phyloP scores from a whole-genome alignment of 2,113 vertebrate species.

The Cephalopholis sonnerati region DNA sequence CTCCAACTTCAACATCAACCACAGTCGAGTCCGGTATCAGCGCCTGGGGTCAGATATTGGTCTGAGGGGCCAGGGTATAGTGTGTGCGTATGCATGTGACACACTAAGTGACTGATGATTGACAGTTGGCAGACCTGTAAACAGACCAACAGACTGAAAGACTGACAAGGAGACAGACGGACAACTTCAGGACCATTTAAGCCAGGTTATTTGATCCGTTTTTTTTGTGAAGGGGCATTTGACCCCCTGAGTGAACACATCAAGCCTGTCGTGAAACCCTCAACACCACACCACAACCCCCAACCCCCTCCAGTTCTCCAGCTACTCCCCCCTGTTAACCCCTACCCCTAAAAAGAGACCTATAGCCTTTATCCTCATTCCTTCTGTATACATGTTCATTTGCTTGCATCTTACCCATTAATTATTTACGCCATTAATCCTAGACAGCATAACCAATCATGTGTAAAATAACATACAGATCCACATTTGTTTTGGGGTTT shows the following conservation, averaged over 20 bases:
- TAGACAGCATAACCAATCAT: not conserved
- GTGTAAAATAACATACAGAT: not conserved
- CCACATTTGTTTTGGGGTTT: constrained; percentile 1
- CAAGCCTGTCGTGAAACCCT: constrained; percentile 21
- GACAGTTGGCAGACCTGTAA: constrained; percentile 71
- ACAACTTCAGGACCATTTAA: constrained; percentile 59
- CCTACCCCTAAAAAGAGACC: not conserved
- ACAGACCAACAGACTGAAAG: constrained; percentile 51
- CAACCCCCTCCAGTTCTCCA: constrained; percentile 8
- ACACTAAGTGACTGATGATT: constrained; percentile 63
- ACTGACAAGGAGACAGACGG: constrained; percentile 55
- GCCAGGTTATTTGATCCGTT: constrained; percentile 70
- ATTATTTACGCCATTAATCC: not conserved
- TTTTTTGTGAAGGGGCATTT: constrained; percentile 40
- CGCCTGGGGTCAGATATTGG: constrained; percentile 49
- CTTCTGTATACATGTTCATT: not conserved
- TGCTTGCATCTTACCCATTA: not conserved
- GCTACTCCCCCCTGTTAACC: not conserved
- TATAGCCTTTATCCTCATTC: not conserved
- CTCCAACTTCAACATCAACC: constrained; percentile 42
- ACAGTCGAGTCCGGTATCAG: constrained; percentile 38
- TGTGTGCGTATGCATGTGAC: constrained; percentile 8
- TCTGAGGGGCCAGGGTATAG: constrained; percentile 22
- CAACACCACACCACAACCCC: not conserved
- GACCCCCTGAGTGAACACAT: constrained; percentile 48